phyloP scores from a whole-genome alignment of 2,888 invertebrate genomes.

The Altica lythri region DNA sequence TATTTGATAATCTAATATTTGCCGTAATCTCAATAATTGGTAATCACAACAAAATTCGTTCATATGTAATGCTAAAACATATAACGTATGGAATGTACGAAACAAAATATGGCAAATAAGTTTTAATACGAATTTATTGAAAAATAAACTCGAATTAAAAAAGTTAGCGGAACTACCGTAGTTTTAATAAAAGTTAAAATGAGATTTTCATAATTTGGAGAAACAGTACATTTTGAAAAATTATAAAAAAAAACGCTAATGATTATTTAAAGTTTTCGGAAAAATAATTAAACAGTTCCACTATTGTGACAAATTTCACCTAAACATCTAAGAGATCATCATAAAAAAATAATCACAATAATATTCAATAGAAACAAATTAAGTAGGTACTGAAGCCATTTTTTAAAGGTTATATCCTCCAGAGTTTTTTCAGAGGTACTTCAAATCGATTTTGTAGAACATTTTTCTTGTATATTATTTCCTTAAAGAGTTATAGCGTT shows the following conservation, averaged over 20 bases:
- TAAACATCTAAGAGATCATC: constrained; percentile 23
- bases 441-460: no score
- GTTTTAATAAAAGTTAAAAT: constrained; percentile 1
- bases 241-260: no score
- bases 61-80: constrained; percentile 24
- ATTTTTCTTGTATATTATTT: no score
- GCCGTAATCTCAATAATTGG: constrained; percentile 31
- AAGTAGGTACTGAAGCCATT: no score
- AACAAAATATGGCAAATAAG: constrained; percentile 12
- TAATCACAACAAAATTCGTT: constrained; percentile 29
- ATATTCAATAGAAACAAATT: constrained; percentile 8
- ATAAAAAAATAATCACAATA: constrained; percentile 21
- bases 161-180: constrained; percentile 2
- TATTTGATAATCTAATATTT: constrained; percentile 10
- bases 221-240: not conserved
- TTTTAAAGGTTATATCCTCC: no score
- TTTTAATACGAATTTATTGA: not conserved
- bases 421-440: no score
- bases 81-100: constrained; percentile 30
- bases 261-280: no score
- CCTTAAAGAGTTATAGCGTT: no score
- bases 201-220: no score
- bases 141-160: constrained; percentile 3
- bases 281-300: no score
- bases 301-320: constrained; percentile 5